A percentile compares a stretch with the other conserved stretches of the same genome.
These are phyloP conservation scores for Lynx canadensis DNA, from an alignment of 2,113 vertebrate species.

Conservation along the genomic window DNA sequence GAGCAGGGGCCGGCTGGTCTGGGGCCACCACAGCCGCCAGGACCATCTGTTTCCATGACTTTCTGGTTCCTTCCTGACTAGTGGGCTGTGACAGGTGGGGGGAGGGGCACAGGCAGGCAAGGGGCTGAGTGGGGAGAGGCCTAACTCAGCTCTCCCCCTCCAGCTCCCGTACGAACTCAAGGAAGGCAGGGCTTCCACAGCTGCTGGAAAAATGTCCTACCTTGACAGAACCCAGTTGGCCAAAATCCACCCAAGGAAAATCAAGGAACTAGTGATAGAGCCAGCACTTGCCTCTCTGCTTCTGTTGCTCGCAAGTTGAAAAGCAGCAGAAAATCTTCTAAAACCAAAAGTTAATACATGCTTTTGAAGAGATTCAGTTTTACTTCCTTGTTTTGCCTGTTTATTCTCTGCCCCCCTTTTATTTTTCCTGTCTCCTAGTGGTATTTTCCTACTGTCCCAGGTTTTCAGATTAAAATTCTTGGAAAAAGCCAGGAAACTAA, in stretches of 20 bases:
- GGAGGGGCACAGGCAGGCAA: neutral
- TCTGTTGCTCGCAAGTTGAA: neutral
- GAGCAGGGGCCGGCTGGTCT: neutral
- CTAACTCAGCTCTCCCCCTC: neutral
- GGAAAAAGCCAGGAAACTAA: neutral
- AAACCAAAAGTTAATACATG: neutral
- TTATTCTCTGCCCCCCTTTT: neutral
- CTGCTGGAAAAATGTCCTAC: slow-evolving; percentile 29
- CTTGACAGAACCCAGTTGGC: neutral
- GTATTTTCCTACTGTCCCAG: neutral
- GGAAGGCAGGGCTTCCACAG: neutral
- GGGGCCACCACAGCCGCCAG: neutral
- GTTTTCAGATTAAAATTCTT: neutral
- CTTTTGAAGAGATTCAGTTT: neutral
- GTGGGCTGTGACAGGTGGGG: neutral
- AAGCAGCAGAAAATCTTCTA: neutral
- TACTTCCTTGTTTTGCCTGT: neutral
- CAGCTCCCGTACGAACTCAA: neutral
- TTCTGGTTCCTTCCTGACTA: neutral
- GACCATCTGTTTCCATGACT: slow-evolving; percentile 30
- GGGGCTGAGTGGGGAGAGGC: neutral
- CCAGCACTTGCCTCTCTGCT: neutral
- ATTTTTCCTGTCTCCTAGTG: neutral
- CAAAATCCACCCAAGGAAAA: neutral
- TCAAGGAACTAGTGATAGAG: neutral